Conservation (phyloP, 2,888 invertebrate genomes). For the Agrochola macilenta region DNA sequence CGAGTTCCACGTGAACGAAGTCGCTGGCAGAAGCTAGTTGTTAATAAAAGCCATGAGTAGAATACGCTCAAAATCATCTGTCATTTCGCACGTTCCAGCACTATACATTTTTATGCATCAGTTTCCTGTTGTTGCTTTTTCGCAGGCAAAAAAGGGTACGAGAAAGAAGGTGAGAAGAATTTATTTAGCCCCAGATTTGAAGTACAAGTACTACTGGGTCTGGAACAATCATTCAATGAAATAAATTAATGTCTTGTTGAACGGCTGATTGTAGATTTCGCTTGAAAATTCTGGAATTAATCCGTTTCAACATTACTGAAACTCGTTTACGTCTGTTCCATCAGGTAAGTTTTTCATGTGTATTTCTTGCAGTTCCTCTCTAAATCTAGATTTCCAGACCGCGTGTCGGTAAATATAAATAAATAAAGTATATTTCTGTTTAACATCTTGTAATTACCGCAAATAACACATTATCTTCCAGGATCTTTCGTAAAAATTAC, state of each 20-base stretch:
- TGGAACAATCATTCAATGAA: conserved; percentile 16
- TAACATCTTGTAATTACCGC: neutral
- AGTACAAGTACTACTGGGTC: neutral
- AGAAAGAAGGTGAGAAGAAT: neutral
- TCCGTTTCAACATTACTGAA: neutral
- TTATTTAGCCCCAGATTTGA: neutral
- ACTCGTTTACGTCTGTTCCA: neutral
- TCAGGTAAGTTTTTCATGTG: conserved; percentile 21
- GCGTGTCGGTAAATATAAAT: conserved; percentile 31
- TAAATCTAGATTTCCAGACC: conserved; percentile 15
- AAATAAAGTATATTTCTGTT: neutral
- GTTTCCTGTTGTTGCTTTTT: neutral
- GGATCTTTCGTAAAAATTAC: neutral
- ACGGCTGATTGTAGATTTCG: conserved; percentile 14
- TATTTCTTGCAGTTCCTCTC: neutral
- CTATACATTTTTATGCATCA: neutral
- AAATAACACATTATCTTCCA: neutral
- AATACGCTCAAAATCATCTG: conserved; percentile 1
- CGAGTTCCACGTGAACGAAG: too few relatives aligned
- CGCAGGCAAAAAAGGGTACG: accelerated
- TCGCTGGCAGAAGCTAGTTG: neutral
- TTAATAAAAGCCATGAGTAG: neutral
- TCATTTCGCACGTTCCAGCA: conserved; percentile 27
- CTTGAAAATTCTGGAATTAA: conserved; percentile 37
- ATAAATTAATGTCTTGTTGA: conserved; percentile 14